Base-by-base conservation (phyloP, 2,113 vertebrate genomes). In the Neomonachus schauinslandi region DNA sequence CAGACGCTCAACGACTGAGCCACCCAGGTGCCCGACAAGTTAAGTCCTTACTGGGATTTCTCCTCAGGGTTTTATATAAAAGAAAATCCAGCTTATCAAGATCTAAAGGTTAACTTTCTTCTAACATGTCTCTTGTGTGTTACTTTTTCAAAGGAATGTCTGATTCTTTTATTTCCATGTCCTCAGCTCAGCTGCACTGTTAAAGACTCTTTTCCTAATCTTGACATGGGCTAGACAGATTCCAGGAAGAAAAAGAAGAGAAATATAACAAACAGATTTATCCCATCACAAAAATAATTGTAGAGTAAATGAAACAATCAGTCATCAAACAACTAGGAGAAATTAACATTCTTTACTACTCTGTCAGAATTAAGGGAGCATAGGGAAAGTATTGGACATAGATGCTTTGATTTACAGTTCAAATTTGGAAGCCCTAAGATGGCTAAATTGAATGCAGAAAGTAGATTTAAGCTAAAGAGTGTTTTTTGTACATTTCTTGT, bases 51-150 rank as follows among this genome's bases (percentile, higher is more conserved):
- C 57, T 90, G 69, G 46, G 28, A 46, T 76, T 76, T 84, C 51
- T 21, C 55, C 21, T 65, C 21, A 65, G 77, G 63, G 31, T 84
- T 46, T 84, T 76, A 65, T 76, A n/a, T 95, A 76, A 83, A 55
- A 90, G 65, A 95, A 95, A 95, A 53, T 16, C 67, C 63, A 39
- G 21, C 42, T 82, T 74, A 90, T 63, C 57, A 95, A n/a, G 42
- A 31, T 57, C n/a, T 90, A 67, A 33, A 76, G 11, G 46, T 76
- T 65, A 76, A 90, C 28, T 83, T 86, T 65, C 14, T 65, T 89
- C 19, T 36, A 88, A 33, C 8, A 2, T 39, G 11, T 61, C 63
- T 90, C n/a, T 15, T 65, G 1, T 65, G 26, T 46, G 15, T 83
- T 63, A 74, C 67, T 76, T 95, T 33, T 76, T 59, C 55, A 82